Base-by-base conservation (phyloP, 1,140 invertebrate species). In the Sycobia sp. region DNA sequence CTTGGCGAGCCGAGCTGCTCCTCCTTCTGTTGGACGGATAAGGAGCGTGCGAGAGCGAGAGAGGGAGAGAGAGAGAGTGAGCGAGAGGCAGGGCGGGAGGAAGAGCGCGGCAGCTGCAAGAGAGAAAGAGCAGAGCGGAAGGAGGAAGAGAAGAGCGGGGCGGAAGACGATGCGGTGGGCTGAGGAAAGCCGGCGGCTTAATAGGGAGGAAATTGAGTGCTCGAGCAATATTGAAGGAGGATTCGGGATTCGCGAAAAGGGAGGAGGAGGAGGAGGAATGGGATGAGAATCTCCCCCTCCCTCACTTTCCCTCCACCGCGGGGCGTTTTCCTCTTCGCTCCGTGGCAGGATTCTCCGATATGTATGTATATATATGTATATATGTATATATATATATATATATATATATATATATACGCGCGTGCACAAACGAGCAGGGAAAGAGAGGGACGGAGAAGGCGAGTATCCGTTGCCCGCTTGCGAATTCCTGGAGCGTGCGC, bases 201-300 rank as follows among this genome's bases (percentile, higher is more conserved):
- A 81, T 80, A 81, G 78, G 78, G 78, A 80, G 79, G 79, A 81
- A 81, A 81, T 81, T 80, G 78, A 81, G 77, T 81, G 77, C 77
- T 80, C 74, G 76, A 80, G 78, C 74, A 80, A 81, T 81, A 81
- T 81, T 79, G 78, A 79, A 76, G 76, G 76, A 78, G 76, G 76
- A 80, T 81, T 79, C 75, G 69, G 71, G 73, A 76, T 77, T 76
- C 73, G 72, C 72, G 36, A 55, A 55, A 34, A 70, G 70, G 70
- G 70, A n/a, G n/a, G n/a, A n/a, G n/a, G n/a, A n/a, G n/a, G n/a
- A n/a, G n/a, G n/a, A n/a, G n/a, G n/a, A n/a, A n/a, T n/a, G n/a
- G 56, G 46, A 41, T 50, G 55, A 58, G 36, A 18, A 51, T 46
- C 70, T 71, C 51, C 23, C 41, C n/a, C 41, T 25, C 29, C 14